Conservation (phyloP, 2,888 invertebrate genomes). For the Laothoe populi region DNA sequence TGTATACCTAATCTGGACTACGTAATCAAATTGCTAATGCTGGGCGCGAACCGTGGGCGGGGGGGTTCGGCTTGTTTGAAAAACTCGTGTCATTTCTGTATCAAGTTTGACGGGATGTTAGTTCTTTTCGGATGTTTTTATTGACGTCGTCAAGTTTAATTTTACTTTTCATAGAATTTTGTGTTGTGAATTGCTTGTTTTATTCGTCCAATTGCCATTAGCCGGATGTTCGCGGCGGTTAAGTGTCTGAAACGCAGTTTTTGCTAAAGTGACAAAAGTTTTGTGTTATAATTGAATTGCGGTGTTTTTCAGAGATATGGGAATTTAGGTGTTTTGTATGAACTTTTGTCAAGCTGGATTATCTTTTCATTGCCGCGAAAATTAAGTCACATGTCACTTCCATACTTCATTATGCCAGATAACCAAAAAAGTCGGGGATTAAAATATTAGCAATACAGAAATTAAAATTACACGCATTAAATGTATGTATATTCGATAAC, state of each 20-base stretch:
- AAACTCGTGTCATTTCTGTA: slow-evolving; percentile 30
- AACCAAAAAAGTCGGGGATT: not conserved
- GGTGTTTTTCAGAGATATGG: slow-evolving; percentile 2
- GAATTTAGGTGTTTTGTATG: not conserved
- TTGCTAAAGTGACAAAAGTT: not conserved
- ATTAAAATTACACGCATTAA: too few relatives aligned
- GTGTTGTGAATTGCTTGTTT: slow-evolving; percentile 25
- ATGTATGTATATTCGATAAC: too few relatives aligned
- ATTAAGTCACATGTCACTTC: not conserved
- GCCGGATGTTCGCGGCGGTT: slow-evolving; percentile 11
- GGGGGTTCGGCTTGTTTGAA: slow-evolving; percentile 27
- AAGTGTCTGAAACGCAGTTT: not conserved
- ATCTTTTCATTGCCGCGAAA: not conserved
- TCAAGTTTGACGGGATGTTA: slow-evolving; percentile 39
- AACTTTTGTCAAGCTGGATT: not conserved
- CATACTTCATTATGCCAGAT: not conserved
- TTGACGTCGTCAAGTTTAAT: slow-evolving; percentile 28
- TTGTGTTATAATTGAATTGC: slow-evolving; percentile 8
- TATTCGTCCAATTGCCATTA: slow-evolving; percentile 19
- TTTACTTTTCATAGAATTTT: slow-evolving; percentile 28
- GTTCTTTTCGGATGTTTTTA: slow-evolving; percentile 29
- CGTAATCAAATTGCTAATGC: slow-evolving; percentile 61
- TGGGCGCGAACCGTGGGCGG: slow-evolving; percentile 48
- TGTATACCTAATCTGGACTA: slow-evolving; percentile 54
- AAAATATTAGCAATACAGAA: not conserved